Conservation (phyloP, 2,797 vertebrate genomes). For the Sciurus carolinensis region DNA sequence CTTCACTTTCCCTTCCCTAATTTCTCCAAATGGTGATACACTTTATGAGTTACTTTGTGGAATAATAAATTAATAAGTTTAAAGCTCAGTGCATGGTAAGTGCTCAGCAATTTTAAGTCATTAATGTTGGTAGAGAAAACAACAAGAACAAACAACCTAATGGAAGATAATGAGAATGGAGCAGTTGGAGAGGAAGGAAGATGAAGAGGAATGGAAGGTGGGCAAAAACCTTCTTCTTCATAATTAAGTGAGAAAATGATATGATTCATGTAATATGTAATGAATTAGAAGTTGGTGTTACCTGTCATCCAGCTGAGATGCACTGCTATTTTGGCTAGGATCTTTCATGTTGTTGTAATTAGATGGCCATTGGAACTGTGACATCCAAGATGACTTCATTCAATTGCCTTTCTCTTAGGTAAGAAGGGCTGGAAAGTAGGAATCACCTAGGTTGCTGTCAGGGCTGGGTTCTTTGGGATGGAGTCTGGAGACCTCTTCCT, state of each 20-base stretch:
- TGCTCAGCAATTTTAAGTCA: background rate
- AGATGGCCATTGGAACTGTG: too few relatives aligned
- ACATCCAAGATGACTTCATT: background rate
- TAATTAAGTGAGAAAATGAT: background rate
- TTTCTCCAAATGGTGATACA: background rate
- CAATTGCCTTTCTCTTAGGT: background rate
- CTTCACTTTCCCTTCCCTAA: background rate
- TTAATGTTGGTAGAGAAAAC: background rate
- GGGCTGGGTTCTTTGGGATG: background rate
- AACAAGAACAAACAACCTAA: background rate
- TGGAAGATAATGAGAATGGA: background rate
- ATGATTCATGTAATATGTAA: background rate
- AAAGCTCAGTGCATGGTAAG: background rate
- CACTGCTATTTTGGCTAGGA: background rate
- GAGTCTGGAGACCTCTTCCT: background rate
- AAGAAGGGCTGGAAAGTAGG: background rate
- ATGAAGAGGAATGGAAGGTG: background rate
- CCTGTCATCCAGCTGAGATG: background rate
- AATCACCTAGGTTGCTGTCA: background rate
- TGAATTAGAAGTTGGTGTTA: background rate
- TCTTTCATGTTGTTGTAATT: background rate
- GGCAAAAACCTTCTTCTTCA: fast-evolving
- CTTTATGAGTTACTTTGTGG: background rate
- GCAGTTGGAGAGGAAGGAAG: background rate
- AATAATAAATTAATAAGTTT: background rate